A percentile compares a stretch with the other conserved stretches of the same genome.
Evolutionary conservation across 2,888 invertebrate genomes (phyloP).

Genomic region (Spialia ferax): DNA sequence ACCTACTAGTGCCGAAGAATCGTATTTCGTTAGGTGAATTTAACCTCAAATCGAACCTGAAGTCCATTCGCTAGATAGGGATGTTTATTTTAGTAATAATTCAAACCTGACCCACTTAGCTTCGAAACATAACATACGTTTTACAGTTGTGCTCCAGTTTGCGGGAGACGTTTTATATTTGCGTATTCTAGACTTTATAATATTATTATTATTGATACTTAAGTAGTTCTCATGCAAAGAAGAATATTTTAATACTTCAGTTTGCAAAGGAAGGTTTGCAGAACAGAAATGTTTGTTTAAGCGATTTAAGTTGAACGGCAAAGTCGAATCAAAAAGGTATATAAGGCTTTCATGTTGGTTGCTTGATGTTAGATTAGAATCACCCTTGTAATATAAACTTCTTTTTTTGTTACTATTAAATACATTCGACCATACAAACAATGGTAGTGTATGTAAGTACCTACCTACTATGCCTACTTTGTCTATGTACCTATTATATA

Average conservation of each 20-base stretch:
- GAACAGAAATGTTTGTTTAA: not conserved
- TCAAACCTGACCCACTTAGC: slow-evolving; percentile 4
- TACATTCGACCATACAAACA: too few species aligned
- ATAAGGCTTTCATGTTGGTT: too few species aligned
- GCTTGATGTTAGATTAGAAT: too few species aligned
- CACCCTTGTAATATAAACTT: too few species aligned
- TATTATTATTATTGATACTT: not conserved
- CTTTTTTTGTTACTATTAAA: too few species aligned
- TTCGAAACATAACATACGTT: not conserved
- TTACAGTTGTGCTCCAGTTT: not conserved
- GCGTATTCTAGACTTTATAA: not conserved
- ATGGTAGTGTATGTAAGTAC: too few species aligned
- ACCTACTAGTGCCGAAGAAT: too few species aligned
- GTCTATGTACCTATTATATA: too few species aligned
- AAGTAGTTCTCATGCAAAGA: not conserved
- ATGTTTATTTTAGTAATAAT: slow-evolving; percentile 2
- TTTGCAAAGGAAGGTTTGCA: not conserved
- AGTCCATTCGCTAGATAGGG: not conserved
- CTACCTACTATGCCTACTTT: too few species aligned
- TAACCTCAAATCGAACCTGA: not conserved
- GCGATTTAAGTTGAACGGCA: not conserved
- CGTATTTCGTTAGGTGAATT: too few species aligned
- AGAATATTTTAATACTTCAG: not conserved
- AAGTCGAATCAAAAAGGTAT: not conserved
- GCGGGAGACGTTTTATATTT: slow-evolving; percentile 8